Evolutionary conservation across 2,113 vertebrate species (phyloP).

Genomic region (Megaptera novaeangliae): DNA sequence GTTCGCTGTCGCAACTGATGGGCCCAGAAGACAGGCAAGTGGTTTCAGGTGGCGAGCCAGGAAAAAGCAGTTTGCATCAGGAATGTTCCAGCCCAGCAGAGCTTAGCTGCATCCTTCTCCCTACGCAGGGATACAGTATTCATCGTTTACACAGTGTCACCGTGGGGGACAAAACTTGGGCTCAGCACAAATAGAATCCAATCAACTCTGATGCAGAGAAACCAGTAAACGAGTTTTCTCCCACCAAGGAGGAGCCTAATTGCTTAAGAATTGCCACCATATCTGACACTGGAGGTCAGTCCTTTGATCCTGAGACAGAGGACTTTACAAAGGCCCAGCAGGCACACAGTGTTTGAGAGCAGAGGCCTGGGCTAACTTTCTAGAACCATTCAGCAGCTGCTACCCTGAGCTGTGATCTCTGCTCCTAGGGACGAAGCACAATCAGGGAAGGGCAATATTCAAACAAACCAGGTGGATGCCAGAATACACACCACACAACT

Average conservation of each 20-base stretch:
- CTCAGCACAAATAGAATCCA: slow-evolving; percentile 56
- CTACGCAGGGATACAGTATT: background rate
- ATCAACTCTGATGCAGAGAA: slow-evolving; percentile 32
- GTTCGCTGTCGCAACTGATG: background rate
- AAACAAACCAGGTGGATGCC: background rate
- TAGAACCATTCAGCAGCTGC: background rate
- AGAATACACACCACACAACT: background rate
- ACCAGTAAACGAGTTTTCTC: slow-evolving; percentile 19
- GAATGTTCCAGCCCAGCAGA: slow-evolving; percentile 56
- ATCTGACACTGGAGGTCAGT: slow-evolving; percentile 35
- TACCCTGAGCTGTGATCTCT: background rate
- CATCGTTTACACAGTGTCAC: slow-evolving; percentile 62
- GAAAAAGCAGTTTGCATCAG: slow-evolving; percentile 39
- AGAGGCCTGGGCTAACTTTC: background rate
- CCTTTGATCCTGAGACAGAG: background rate
- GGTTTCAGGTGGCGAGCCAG: slow-evolving; percentile 63
- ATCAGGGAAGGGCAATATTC: background rate
- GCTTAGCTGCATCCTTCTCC: slow-evolving; percentile 9
- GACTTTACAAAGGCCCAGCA: background rate
- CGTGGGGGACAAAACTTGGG: slow-evolving; percentile 32
- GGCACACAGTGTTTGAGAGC: background rate
- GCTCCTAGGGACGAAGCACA: background rate
- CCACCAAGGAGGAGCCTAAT: slow-evolving; percentile 3
- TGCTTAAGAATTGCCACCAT: slow-evolving; percentile 18
- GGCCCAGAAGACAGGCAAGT: slow-evolving; percentile 50